A percentile compares a stretch with the other conserved stretches of the same genome.
Evolutionary conservation across 1,140 invertebrate species (phyloP).

Genomic region (Drosophila pseudoobscura): DNA sequence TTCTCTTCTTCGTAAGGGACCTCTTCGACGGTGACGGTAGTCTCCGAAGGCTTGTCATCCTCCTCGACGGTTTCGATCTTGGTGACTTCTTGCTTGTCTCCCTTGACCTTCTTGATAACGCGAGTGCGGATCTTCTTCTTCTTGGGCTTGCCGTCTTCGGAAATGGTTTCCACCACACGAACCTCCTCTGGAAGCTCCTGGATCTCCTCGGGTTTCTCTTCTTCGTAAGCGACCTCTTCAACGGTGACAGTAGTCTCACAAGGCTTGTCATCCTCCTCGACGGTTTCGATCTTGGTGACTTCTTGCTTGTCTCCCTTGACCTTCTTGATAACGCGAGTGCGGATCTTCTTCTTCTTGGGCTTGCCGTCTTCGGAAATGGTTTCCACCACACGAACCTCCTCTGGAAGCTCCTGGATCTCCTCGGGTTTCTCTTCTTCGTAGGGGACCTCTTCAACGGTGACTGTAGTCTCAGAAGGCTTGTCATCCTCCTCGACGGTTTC

Average conservation of each 20-base stretch:
- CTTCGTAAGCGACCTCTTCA: conserved; percentile 10
- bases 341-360: conserved; percentile 22
- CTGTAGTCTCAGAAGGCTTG: conserved; percentile 10
- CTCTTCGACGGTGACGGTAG: conserved; percentile 19
- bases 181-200: conserved; percentile 20
- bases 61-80: conserved; percentile 27
- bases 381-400: conserved; percentile 19
- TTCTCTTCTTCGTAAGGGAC: conserved; percentile 17
- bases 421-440: conserved; percentile 12
- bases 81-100: conserved; percentile 26
- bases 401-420: conserved; percentile 16
- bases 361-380: conserved; percentile 13
- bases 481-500: conserved; percentile 24
- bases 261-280: conserved; percentile 21
- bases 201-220: conserved; percentile 15
- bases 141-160: conserved; percentile 15
- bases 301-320: conserved; percentile 25
- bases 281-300: conserved; percentile 25
- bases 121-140: conserved; percentile 27
- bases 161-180: conserved; percentile 9
- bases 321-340: conserved; percentile 30
- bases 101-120: conserved; percentile 27
- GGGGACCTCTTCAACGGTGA: conserved; percentile 18
- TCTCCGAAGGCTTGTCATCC: conserved; percentile 15
- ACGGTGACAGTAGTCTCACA: conserved; percentile 13